Percentiles rank a stretch among this genome's conserved stretches.
Conservation (phyloP, 2,797 vertebrate genomes). For the Macrochelys suwanniensis region DNA sequence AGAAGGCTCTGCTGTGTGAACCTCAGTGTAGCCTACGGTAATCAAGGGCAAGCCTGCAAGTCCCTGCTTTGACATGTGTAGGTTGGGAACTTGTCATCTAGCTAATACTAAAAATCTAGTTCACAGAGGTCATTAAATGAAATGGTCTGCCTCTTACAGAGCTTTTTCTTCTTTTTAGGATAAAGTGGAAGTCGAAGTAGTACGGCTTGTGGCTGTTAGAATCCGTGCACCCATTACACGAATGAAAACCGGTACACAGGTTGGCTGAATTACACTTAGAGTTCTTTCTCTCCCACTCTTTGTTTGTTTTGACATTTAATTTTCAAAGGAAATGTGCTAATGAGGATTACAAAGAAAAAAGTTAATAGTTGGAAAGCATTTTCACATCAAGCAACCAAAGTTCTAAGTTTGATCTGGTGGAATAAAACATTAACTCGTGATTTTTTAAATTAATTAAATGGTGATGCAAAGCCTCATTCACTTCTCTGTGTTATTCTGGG, state of each 20-base stretch:
- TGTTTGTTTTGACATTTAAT: background rate
- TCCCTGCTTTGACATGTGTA: background rate
- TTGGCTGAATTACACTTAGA: conserved; percentile 55
- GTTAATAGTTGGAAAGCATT: background rate
- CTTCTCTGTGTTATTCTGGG: background rate
- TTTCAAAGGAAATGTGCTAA: background rate
- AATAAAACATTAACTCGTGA: background rate
- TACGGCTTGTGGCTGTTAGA: conserved; percentile 89
- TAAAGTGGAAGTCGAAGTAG: conserved; percentile 93
- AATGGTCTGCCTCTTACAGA: background rate
- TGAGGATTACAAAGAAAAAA: background rate
- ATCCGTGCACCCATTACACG: conserved; percentile 93
- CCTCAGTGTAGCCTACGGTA: background rate
- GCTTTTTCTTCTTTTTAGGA: conserved; percentile 82
- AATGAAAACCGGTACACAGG: conserved; percentile 92
- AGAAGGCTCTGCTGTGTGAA: background rate
- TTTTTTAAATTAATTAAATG: background rate
- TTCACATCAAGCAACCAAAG: background rate
- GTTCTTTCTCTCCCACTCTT: background rate
- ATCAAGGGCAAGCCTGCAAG: background rate
- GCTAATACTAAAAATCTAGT: background rate
- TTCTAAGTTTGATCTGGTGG: background rate
- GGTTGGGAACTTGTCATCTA: background rate
- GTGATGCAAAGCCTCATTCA: background rate
- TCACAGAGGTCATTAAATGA: background rate